Conservation (phyloP, 35 echinoderm and acorn worm genomes). For the Anneissia japonica region DNA sequence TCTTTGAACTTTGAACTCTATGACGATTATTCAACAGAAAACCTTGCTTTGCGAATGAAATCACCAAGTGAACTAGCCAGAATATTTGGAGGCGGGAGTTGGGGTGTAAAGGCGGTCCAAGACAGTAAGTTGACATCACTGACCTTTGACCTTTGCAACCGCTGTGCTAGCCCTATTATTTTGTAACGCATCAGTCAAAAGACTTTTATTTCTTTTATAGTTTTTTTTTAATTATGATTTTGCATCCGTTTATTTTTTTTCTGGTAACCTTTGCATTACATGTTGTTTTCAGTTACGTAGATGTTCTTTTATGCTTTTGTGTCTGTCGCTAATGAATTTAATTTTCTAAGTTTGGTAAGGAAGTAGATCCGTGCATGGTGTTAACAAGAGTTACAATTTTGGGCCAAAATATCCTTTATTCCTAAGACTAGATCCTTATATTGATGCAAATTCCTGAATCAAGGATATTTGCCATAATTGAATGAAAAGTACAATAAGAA, state of each 20-base stretch:
- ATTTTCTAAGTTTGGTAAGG: too few species aligned
- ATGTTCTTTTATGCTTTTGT: background rate
- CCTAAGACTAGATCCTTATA: too few species aligned
- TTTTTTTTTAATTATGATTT: background rate
- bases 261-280: background rate
- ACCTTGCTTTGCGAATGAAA: background rate
- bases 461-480: too few species aligned
- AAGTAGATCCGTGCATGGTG: too few species aligned
- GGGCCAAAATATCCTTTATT: too few species aligned
- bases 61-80: background rate
- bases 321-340: background rate
- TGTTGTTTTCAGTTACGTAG: background rate
- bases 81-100: background rate
- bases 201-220: background rate
- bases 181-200: background rate
- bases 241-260: background rate
- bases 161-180: background rate
- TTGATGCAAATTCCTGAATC: too few species aligned
- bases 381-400: too few species aligned
- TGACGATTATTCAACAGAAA: background rate
- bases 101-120: background rate
- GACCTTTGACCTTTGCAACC: background rate
- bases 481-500: too few species aligned
- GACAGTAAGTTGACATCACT: conserved; percentile 1
- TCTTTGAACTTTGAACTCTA: background rate